Conservation (phyloP, 2,888 invertebrate genomes). For the Apocheima hispidaria region DNA sequence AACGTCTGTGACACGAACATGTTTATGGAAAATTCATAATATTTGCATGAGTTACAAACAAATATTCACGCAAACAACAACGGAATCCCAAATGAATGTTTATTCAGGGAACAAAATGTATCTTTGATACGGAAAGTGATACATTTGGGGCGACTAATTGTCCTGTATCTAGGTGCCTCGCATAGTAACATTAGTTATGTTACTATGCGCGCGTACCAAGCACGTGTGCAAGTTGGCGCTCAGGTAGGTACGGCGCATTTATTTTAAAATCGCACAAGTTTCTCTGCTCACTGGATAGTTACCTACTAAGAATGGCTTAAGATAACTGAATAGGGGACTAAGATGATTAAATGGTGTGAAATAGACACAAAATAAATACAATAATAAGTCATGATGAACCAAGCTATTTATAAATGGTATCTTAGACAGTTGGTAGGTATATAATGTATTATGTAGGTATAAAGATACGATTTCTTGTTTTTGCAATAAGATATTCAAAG, state of each 20-base stretch:
- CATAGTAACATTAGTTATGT: too few relatives aligned
- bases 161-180: too few relatives aligned
- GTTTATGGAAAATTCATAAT: too few relatives aligned
- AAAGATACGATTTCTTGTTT: too few relatives aligned
- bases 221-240: slow-evolving; percentile 29
- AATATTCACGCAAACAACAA: too few relatives aligned
- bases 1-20: too few relatives aligned
- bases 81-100: slow-evolving; percentile 18
- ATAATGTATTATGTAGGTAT: too few relatives aligned
- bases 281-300: slow-evolving; percentile 30
- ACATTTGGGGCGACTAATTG: slow-evolving; percentile 36
- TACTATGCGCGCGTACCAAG: slow-evolving; percentile 32
- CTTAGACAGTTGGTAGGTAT: too few relatives aligned
- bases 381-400: background rate
- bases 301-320: slow-evolving; percentile 31
- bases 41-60: too few relatives aligned
- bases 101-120: slow-evolving; percentile 11
- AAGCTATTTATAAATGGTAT: background rate
- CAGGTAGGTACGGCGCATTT: too few relatives aligned
- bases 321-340: slow-evolving; percentile 4
- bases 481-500: slow-evolving; percentile 11
- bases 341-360: slow-evolving; percentile 4
- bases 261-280: slow-evolving; percentile 31
- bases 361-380: background rate
- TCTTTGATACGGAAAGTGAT: slow-evolving; percentile 25